Evolutionary conservation across 2,888 invertebrate species (phyloP).

Genomic region (Rhagonycha fulva): DNA sequence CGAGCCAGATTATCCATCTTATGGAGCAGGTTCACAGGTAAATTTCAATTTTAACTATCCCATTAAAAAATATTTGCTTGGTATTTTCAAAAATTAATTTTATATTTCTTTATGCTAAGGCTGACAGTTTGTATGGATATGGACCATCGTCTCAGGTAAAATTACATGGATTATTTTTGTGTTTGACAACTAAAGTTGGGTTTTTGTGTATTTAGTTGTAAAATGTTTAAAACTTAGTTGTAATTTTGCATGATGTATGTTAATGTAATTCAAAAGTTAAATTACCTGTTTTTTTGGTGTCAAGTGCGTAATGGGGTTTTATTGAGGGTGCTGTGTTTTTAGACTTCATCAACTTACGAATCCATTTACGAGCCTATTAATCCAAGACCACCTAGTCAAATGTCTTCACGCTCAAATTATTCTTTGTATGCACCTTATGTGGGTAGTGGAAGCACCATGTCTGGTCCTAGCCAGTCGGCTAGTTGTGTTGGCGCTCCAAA

Average conservation of each 20-base stretch:
- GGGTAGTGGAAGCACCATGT: slow-evolving; percentile 53
- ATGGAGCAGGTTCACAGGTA: slow-evolving; percentile 73
- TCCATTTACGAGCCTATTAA: slow-evolving; percentile 92
- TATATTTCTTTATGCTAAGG: slow-evolving; percentile 35
- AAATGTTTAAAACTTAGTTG: not conserved
- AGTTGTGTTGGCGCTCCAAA: slow-evolving; percentile 59
- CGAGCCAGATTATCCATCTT: slow-evolving; percentile 58
- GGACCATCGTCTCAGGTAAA: slow-evolving; percentile 57
- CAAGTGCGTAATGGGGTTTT: not conserved
- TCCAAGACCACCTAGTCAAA: slow-evolving; percentile 74
- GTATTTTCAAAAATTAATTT: slow-evolving; percentile 23
- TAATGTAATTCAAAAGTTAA: not conserved
- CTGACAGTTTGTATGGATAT: slow-evolving; percentile 48
- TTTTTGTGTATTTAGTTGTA: not conserved
- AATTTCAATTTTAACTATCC: not conserved
- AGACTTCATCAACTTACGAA: slow-evolving; percentile 76
- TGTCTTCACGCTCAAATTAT: slow-evolving; percentile 69
- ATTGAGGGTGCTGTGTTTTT: slow-evolving; percentile 30
- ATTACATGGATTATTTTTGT: not conserved
- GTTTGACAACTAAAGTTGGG: not conserved
- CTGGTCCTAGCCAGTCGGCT: slow-evolving; percentile 52
- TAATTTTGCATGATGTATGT: not conserved
- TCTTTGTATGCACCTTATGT: slow-evolving; percentile 70
- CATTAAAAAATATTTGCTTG: not conserved
- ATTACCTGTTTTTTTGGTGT: slow-evolving; percentile 4